Percentiles rank a stretch among this genome's conserved stretches.
phyloP scores from a whole-genome alignment of 2,113 vertebrate species.

The Ameiurus melas region DNA sequence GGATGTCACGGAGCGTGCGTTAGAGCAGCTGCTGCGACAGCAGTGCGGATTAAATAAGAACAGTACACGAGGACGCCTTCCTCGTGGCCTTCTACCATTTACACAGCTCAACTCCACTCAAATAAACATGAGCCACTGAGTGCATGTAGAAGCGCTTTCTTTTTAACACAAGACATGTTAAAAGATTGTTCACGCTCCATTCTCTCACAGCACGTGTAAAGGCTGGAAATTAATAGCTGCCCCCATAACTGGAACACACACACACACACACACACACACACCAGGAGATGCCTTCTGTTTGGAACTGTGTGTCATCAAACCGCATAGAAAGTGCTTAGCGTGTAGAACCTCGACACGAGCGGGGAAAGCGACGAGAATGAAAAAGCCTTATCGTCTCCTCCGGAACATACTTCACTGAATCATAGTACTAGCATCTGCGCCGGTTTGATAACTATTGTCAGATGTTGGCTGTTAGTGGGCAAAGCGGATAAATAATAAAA shows the following conservation, averaged over 20 bases:
- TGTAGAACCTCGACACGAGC: background rate
- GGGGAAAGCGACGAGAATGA: background rate
- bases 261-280: conserved; percentile 5
- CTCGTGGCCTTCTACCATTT: conserved; percentile 5
- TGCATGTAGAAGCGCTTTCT: conserved; percentile 1
- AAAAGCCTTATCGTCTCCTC: conserved; percentile 22
- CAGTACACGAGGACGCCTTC: conserved; percentile 21
- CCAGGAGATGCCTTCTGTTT: background rate
- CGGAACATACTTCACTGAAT: conserved; percentile 22
- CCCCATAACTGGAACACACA: background rate
- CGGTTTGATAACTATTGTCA: conserved; percentile 41
- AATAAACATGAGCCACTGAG: conserved; percentile 28
- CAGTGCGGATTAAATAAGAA: conserved; percentile 23
- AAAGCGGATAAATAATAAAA: conserved; percentile 34
- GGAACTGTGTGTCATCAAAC: background rate
- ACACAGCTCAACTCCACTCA: conserved; percentile 2
- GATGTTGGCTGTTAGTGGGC: conserved; percentile 28
- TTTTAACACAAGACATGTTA: background rate
- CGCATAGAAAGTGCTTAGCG: background rate
- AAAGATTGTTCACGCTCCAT: background rate
- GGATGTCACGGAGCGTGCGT: background rate
- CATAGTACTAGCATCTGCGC: conserved; percentile 33
- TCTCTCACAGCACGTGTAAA: background rate
- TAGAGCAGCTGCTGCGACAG: conserved; percentile 4
- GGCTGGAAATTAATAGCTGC: background rate